These are phyloP conservation scores for Craniophora ligustri DNA, from an alignment of 2,888 invertebrate genomes.

Conservation along the genomic window DNA sequence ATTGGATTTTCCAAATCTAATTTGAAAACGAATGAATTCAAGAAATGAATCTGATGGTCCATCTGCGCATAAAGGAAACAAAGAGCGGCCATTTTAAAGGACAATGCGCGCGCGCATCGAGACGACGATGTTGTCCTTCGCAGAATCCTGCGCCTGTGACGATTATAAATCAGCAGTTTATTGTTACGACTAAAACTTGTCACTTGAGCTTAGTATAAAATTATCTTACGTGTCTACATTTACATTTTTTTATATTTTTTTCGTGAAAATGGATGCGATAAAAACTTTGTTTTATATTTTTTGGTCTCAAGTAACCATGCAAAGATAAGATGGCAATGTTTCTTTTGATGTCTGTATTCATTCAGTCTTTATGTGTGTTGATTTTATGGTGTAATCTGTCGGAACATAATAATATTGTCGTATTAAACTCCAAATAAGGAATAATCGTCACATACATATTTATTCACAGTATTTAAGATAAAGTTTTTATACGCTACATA, in stretches of 20 bases:
- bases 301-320: background rate
- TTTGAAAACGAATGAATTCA: too few relatives aligned
- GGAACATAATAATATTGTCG: too few relatives aligned
- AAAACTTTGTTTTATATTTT: background rate
- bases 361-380: conserved; percentile 2
- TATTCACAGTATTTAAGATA: too few relatives aligned
- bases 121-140: conserved; percentile 51
- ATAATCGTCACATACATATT: too few relatives aligned
- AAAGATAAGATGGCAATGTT: background rate
- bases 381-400: background rate
- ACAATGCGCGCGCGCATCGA: conserved; percentile 46
- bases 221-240: conserved; percentile 13
- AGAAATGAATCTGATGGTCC: too few relatives aligned
- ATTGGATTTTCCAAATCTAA: too few relatives aligned
- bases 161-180: conserved; percentile 45
- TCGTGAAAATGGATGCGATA: conserved; percentile 12
- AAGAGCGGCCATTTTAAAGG: conserved; percentile 48
- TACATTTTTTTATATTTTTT: conserved; percentile 22
- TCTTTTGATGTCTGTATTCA: conserved; percentile 14
- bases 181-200: conserved; percentile 22
- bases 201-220: conserved; percentile 31
- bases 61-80: conserved; percentile 37
- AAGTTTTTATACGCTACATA: too few relatives aligned
- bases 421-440: too few relatives aligned
- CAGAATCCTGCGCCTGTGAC: conserved; percentile 46